Conservation (phyloP, 2,797 vertebrate genomes). For the Setipinna tenuifilis region DNA sequence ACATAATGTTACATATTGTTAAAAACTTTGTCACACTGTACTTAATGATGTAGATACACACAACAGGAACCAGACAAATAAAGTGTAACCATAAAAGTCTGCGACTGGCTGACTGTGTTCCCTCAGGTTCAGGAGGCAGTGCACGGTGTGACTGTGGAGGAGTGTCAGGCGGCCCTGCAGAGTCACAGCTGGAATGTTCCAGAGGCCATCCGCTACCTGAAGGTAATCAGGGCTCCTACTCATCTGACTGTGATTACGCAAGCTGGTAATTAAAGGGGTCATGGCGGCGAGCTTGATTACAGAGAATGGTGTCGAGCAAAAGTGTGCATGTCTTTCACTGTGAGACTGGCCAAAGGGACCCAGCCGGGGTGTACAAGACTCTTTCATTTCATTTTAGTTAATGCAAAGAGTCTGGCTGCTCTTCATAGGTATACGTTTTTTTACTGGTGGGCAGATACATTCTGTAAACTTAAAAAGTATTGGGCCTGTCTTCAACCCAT, state of each 20-base stretch:
- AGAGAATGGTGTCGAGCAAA: background rate
- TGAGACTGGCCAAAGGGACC: background rate
- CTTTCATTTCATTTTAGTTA: too few relatives aligned
- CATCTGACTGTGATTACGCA: background rate
- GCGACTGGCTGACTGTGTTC: background rate
- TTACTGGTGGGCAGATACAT: too few relatives aligned
- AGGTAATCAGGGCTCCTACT: conserved; percentile 72
- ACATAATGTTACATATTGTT: too few relatives aligned
- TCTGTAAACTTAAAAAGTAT: too few relatives aligned
- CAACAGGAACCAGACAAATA: too few relatives aligned
- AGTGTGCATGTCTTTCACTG: background rate
- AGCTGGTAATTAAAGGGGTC: background rate
- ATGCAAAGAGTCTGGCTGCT: too few relatives aligned
- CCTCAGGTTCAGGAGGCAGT: conserved; percentile 89
- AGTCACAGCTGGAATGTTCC: conserved; percentile 83
- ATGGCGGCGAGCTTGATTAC: background rate
- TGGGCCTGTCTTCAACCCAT: too few relatives aligned
- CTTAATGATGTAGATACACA: too few relatives aligned
- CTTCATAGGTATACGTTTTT: too few relatives aligned
- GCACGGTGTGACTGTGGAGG: conserved; percentile 93
- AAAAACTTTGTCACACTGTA: too few relatives aligned
- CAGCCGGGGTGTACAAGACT: too few relatives aligned
- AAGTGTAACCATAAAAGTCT: too few relatives aligned
- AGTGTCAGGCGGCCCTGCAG: conserved; percentile 88
- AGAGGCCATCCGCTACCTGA: conserved; percentile 87